Evolutionary conservation across 2,113 vertebrate genomes (phyloP).

Genomic region (Catharus minimus): DNA sequence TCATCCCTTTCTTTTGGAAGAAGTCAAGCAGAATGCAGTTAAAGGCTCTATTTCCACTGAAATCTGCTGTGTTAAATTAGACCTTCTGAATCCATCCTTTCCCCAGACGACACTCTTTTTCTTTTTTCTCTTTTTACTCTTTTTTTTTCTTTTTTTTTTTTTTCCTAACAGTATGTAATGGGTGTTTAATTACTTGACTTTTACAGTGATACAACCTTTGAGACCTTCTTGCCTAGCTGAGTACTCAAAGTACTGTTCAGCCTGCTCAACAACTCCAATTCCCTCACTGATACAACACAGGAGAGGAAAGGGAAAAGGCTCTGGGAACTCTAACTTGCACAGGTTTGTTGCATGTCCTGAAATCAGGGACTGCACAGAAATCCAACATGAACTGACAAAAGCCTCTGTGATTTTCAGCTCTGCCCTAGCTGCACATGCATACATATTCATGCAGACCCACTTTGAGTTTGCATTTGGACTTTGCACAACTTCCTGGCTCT

Average conservation of each 20-base stretch:
- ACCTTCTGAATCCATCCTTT: slow-evolving; percentile 62
- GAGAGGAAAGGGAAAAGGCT: not conserved
- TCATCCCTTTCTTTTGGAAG: slow-evolving; percentile 67
- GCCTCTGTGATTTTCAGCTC: not conserved
- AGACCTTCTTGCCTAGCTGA: slow-evolving; percentile 50
- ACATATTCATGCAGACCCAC: not conserved
- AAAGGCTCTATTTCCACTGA: slow-evolving; percentile 72
- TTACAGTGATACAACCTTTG: slow-evolving; percentile 57
- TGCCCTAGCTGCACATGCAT: not conserved
- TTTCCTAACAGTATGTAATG: slow-evolving; percentile 53
- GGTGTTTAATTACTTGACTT: slow-evolving; percentile 74
- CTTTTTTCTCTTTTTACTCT: not conserved
- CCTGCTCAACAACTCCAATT: not conserved
- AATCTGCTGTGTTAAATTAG: slow-evolving; percentile 70
- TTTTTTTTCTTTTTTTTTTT: not conserved
- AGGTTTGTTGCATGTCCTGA: not conserved
- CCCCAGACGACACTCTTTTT: slow-evolving; percentile 13
- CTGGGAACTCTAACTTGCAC: not conserved
- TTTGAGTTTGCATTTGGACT: not conserved
- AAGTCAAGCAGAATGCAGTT: slow-evolving; percentile 74
- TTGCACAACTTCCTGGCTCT: not conserved
- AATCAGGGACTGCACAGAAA: not conserved
- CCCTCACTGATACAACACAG: not conserved
- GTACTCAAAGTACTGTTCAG: slow-evolving; percentile 12
- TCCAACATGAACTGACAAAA: not conserved